These are phyloP conservation scores for Phaethon lepturus DNA, from an alignment of 2,113 vertebrate species.

Conservation along the genomic window DNA sequence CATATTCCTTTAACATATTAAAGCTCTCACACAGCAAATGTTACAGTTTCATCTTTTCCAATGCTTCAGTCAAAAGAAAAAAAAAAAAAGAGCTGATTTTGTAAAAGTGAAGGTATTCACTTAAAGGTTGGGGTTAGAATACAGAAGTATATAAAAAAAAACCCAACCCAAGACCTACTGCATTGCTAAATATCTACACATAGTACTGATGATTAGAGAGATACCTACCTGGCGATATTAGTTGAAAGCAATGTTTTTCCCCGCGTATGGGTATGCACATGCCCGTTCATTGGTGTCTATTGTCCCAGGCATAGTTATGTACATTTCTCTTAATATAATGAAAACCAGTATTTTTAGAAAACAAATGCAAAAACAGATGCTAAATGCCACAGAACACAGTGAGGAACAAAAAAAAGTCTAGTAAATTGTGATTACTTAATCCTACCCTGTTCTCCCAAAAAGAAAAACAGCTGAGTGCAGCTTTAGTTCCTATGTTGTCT, in stretches of 20 bases:
- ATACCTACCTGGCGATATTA: slow-evolving; percentile 5
- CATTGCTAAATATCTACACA: not conserved
- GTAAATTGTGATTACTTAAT: not conserved
- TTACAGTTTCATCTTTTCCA: not conserved
- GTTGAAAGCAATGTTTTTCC: not conserved
- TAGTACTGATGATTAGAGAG: not conserved
- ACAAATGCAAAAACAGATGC: not conserved
- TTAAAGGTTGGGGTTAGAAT: not conserved
- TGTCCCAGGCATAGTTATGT: not conserved
- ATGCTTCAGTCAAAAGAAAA: not conserved
- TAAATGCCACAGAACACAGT: not conserved
- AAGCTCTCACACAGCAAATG: not conserved
- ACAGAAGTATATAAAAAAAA: not conserved
- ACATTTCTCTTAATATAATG: not conserved
- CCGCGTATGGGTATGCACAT: not conserved
- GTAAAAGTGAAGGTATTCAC: not conserved
- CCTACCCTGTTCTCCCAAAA: slow-evolving; percentile 3
- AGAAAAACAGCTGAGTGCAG: not conserved
- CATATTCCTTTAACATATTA: not conserved
- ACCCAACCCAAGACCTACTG: accelerated
- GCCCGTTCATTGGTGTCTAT: not conserved
- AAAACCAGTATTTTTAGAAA: not conserved
- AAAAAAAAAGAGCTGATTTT: not conserved
- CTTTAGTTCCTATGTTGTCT: not conserved
- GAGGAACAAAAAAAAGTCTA: not conserved